phyloP scores from a whole-genome alignment of 2,888 invertebrate genomes.

The Drosophila rellima region DNA sequence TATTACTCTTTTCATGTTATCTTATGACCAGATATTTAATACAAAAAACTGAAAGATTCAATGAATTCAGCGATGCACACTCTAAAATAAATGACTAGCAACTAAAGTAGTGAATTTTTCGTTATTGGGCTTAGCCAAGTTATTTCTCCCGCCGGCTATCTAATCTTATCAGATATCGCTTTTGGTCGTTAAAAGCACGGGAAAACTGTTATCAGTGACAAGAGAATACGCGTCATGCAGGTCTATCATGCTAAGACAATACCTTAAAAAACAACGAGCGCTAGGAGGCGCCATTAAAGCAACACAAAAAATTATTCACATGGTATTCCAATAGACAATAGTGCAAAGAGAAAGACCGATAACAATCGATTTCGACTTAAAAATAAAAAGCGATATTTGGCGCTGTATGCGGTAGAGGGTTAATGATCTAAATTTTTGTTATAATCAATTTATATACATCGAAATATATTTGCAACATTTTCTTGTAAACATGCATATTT shows the following conservation, averaged over 20 bases:
- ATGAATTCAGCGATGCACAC: slow-evolving; percentile 6
- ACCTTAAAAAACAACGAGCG: not conserved
- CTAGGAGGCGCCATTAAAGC: not conserved
- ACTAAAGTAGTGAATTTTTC: slow-evolving; percentile 26
- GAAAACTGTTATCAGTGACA: slow-evolving; percentile 14
- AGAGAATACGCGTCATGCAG: not conserved
- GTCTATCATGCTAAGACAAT: not conserved
- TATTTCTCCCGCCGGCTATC: slow-evolving; percentile 38
- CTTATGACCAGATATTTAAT: not conserved
- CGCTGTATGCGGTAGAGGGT: too few species aligned
- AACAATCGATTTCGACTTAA: too few species aligned
- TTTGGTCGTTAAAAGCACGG: slow-evolving; percentile 13
- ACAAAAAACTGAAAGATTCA: not conserved
- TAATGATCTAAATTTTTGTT: too few species aligned
- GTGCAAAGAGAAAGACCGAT: too few species aligned
- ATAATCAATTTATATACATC: too few species aligned
- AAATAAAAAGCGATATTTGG: too few species aligned
- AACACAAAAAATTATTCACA: too few species aligned
- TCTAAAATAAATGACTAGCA: slow-evolving; percentile 39
- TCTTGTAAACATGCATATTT: too few species aligned
- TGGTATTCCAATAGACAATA: too few species aligned
- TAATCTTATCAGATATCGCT: slow-evolving; percentile 50
- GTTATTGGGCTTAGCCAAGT: slow-evolving; percentile 26
- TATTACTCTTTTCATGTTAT: slow-evolving; percentile 31
- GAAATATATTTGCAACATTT: too few species aligned